Conservation (phyloP, 2,797 vertebrate genomes). For the Vipera ursinii region DNA sequence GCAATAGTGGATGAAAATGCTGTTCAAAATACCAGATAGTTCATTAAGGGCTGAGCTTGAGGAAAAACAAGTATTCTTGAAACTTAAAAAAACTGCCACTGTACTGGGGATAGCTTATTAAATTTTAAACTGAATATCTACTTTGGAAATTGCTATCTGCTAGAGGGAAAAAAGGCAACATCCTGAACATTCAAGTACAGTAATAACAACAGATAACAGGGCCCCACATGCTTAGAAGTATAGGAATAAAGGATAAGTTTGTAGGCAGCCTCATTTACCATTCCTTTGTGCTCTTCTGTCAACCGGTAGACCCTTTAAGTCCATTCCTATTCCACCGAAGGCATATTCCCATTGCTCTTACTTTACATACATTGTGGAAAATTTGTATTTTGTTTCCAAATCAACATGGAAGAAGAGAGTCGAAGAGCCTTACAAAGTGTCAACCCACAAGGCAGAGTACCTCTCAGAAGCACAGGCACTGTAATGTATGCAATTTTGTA, state of each 20-base stretch:
- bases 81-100: not conserved
- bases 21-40: not conserved
- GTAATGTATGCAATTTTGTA: not conserved
- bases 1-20: not conserved
- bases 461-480: not conserved
- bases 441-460: slow-evolving; percentile 30
- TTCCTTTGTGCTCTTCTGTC: slow-evolving; percentile 63
- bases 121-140: not conserved
- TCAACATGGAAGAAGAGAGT: slow-evolving; percentile 64
- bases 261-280: slow-evolving; percentile 67
- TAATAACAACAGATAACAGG: slow-evolving; percentile 2
- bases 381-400: slow-evolving; percentile 52
- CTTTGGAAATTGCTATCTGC: not conserved
- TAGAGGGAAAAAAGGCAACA: not conserved
- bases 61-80: not conserved
- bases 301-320: slow-evolving; percentile 48
- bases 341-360: slow-evolving; percentile 64
- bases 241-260: slow-evolving; percentile 49
- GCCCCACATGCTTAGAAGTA: slow-evolving; percentile 20
- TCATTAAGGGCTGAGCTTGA: not conserved
- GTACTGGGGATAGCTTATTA: not conserved
- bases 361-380: slow-evolving; percentile 65
- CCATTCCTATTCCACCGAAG: slow-evolving; percentile 64
- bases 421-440: slow-evolving; percentile 47
- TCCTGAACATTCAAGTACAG: not conserved